Evolutionary conservation across 2,888 invertebrate species (phyloP).

Genomic region (Megalurothrips usitatus): DNA sequence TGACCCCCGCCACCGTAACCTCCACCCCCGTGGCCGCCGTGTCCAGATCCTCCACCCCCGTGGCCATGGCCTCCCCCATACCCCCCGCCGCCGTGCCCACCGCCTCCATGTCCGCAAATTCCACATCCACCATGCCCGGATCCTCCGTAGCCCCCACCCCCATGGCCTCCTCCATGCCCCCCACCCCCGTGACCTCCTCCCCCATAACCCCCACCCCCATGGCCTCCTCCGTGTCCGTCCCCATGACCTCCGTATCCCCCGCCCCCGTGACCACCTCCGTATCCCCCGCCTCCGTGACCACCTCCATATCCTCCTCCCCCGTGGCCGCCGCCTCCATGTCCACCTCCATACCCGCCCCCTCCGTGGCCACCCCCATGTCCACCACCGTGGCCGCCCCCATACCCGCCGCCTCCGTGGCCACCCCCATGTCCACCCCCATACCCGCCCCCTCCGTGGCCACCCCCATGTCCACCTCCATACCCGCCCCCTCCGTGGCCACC

Average conservation of each 20-base stretch:
- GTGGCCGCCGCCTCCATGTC: not conserved
- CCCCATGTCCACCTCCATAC: not conserved
- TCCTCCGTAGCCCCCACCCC: not conserved
- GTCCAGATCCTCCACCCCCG: not conserved
- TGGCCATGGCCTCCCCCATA: not conserved
- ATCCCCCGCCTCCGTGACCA: not conserved
- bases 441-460: not conserved
- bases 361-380: not conserved
- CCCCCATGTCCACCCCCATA: not conserved
- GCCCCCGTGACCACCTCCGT: slow-evolving; percentile 2
- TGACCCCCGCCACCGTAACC: not conserved
- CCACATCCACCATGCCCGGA: not conserved
- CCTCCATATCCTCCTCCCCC: not conserved
- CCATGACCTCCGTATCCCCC: not conserved
- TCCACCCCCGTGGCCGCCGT: not conserved
- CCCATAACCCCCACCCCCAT: not conserved
- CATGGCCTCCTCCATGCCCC: not conserved
- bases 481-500: not conserved
- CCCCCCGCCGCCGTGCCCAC: not conserved
- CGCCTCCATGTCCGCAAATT: not conserved
- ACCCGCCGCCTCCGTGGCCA: not conserved
- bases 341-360: not conserved
- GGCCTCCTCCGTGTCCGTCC: not conserved
- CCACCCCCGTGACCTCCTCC: not conserved
- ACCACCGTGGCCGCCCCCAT: not conserved